A percentile compares a stretch with the other conserved stretches of the same genome.
Evolutionary conservation across 1,140 invertebrate species (phyloP).

Genomic region (Hirudo medicinalis): DNA sequence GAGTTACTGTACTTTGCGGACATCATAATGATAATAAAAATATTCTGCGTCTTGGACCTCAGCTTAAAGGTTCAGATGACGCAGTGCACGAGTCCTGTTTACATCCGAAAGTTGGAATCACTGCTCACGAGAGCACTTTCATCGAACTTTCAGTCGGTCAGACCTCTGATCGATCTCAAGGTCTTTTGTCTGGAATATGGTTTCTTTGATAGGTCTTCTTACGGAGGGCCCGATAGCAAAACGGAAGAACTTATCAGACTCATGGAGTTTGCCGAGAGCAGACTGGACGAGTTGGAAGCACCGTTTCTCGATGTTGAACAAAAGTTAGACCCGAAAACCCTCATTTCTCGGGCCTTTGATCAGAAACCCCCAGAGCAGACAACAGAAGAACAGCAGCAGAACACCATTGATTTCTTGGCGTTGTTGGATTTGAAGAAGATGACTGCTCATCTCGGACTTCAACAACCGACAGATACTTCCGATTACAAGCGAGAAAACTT

Average conservation of each 20-base stretch:
- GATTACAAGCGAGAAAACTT: conserved; percentile 8
- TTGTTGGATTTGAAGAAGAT: conserved; percentile 1
- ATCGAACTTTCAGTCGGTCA: neutral
- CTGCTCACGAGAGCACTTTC: neutral
- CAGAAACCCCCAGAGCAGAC: neutral
- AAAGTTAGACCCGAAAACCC: neutral
- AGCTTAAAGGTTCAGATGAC: neutral
- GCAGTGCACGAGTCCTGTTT: neutral
- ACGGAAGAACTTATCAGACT: conserved; percentile 9
- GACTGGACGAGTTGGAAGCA: neutral
- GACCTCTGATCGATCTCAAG: neutral
- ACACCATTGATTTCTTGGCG: neutral
- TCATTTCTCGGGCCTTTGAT: neutral
- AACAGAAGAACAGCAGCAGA: neutral
- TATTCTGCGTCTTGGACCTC: neutral
- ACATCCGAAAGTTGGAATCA: neutral
- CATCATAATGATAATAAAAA: neutral
- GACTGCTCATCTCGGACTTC: neutral
- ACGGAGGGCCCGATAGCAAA: conserved; percentile 2
- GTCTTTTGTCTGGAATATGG: conserved; percentile 6
- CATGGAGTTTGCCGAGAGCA: neutral
- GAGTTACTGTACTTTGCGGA: conserved; percentile 4
- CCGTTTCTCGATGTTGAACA: neutral
- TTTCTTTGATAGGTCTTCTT: neutral
- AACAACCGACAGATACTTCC: neutral